These are phyloP conservation scores for Cryptus armator DNA, from an alignment of 2,888 invertebrate species.

Conservation along the genomic window DNA sequence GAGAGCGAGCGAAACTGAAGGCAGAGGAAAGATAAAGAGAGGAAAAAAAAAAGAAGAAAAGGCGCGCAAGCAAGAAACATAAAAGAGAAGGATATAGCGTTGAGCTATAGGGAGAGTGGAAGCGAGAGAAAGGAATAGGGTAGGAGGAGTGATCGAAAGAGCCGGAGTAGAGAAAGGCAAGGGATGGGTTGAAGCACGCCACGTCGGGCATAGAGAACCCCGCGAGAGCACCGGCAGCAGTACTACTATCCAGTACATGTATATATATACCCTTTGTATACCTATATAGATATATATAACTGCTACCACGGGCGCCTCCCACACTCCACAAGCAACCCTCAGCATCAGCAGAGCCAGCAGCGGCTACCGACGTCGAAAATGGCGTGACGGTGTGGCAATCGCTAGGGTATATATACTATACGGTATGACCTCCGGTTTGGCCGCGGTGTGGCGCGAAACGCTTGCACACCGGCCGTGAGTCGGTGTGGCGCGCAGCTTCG, in stretches of 20 bases:
- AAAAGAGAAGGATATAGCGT: conserved; percentile 10
- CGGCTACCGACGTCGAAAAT: conserved; percentile 55
- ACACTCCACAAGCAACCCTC: conserved; percentile 32
- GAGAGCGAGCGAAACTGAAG: conserved; percentile 64
- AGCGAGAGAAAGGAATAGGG: conserved; percentile 61
- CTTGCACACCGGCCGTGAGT: conserved; percentile 13
- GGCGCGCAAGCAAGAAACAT: conserved; percentile 50
- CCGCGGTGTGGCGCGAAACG: conserved; percentile 44
- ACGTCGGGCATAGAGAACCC: conserved; percentile 59
- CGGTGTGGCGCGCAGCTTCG: conserved; percentile 64
- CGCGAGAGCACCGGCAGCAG: conserved; percentile 48
- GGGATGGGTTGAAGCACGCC: conserved; percentile 68
- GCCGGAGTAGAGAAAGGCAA: conserved; percentile 44
- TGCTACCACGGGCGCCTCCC: conserved; percentile 35
- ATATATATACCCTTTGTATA: background rate
- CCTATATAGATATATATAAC: background rate
- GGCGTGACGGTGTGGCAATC: conserved; percentile 60
- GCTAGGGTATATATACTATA: background rate
- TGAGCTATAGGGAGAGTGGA: background rate
- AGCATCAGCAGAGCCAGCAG: conserved; percentile 40
- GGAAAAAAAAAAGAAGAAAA: conserved; percentile 54
- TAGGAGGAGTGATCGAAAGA: conserved; percentile 54
- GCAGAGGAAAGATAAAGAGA: conserved; percentile 53
- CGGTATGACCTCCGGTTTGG: background rate
- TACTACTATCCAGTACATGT: conserved; percentile 48